Percentiles rank a stretch among this genome's conserved stretches.
These are phyloP conservation scores for Lypha dubia DNA, from an alignment of 2,888 invertebrate species.

Conservation along the genomic window DNA sequence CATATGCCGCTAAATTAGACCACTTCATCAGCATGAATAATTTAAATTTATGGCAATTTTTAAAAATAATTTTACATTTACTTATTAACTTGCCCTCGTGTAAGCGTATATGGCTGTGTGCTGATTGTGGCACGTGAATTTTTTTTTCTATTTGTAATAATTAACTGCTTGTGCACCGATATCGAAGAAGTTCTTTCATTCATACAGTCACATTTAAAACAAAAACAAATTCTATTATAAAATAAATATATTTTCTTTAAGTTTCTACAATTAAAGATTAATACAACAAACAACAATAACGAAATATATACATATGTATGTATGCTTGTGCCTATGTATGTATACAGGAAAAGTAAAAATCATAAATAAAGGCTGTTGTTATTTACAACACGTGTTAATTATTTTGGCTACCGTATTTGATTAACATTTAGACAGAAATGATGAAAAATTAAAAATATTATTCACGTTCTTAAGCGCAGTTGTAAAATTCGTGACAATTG, in stretches of 20 bases:
- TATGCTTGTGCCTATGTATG: no score
- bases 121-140: constrained; percentile 42
- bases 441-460: background rate
- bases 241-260: constrained; percentile 29
- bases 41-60: no score
- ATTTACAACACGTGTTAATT: background rate
- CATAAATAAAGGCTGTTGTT: background rate
- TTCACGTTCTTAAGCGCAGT: background rate
- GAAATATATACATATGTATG: background rate
- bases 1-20: no score
- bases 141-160: constrained; percentile 37
- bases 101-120: background rate
- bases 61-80: background rate
- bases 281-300: background rate
- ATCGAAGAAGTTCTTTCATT: no score
- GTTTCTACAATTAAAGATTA: background rate
- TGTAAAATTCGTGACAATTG: no score
- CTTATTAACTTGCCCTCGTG: background rate
- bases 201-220: no score
- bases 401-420: background rate
- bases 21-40: no score
- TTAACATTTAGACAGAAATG: background rate
- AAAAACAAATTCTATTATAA: no score
- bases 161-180: no score
- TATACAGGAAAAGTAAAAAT: background rate